Evolutionary conservation across 2,888 invertebrate genomes (phyloP).

Genomic region (Sarcophaga caerulescens): DNA sequence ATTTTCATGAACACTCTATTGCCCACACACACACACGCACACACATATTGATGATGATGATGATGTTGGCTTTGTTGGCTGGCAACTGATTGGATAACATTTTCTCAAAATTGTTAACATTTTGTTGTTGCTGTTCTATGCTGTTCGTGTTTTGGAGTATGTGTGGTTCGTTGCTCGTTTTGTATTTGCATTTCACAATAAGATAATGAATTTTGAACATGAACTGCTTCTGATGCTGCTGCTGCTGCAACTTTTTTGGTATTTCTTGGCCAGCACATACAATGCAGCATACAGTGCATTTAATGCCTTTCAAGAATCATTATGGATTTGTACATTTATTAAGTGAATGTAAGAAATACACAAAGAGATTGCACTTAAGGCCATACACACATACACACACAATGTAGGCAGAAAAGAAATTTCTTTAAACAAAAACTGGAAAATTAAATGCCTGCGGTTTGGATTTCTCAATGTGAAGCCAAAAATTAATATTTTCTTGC

Average conservation of each 20-base stretch:
- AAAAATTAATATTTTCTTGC: too few relatives aligned
- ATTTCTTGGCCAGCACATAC: constrained; percentile 10
- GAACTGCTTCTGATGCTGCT: not conserved
- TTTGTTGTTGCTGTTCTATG: not conserved
- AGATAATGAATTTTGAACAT: constrained; percentile 51
- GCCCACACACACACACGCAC: not conserved
- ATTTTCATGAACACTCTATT: constrained; percentile 3
- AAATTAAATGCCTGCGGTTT: too few relatives aligned
- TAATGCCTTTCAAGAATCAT: constrained; percentile 16
- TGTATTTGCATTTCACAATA: constrained; percentile 21
- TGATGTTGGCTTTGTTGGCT: not conserved
- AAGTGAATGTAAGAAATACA: not conserved
- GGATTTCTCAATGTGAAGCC: too few relatives aligned
- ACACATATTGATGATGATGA: not conserved
- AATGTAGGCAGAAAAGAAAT: too few relatives aligned
- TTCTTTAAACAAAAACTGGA: too few relatives aligned
- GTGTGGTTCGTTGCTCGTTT: not conserved
- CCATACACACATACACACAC: not conserved
- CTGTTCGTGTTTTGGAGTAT: constrained; percentile 1
- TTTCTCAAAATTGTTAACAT: not conserved
- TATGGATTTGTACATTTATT: constrained; percentile 1
- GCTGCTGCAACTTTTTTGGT: not conserved
- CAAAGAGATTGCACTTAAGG: not conserved
- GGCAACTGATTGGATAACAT: constrained; percentile 19
- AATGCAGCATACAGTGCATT: not conserved